Base-by-base conservation (phyloP, 1,140 invertebrate genomes). In the Neodiprion pinetum region DNA sequence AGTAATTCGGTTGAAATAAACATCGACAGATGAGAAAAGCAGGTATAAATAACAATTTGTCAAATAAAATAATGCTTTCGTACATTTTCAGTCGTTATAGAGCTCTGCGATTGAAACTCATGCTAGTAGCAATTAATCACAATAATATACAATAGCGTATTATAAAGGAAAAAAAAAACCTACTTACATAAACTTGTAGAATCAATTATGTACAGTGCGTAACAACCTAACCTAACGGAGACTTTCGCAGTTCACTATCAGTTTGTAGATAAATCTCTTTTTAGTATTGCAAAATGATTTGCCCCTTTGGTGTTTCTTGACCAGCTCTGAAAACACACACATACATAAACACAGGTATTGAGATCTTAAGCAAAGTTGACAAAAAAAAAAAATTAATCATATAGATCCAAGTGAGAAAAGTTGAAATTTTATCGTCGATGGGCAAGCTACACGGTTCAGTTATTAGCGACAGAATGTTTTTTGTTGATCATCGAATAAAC, bases 1-100 rank as follows among this genome's bases (percentile, higher is more conserved):
- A 5, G 28, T 40, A 2, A 3, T 40, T 40, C 28, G 28, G 5
- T 40, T 40, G 28, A 40, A 40, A 40, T 40, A 40, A 40, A 40
- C 28, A 40, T 40, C 5, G 2, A 40, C 28, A 40, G 28, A 40
- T 40, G 28, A 40, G 5, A 5, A 40, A 4, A 40, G 28, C 28
- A 40, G 28, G 28, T 5, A 40, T 40, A 40, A 40, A 40, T 40
- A 3, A 40, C 28, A 40, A 40, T 40, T 40, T 40, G 28, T 40
- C 28, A 2, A 40, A 40, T 40, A 0, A 40, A 40, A 40, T 40
- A 40, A 40, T 40, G 28, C 2, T 40, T 2, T 40, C 28, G 76
- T 65, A 73, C 77, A 79, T 79, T 78, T 78, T 79, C 75, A 77
- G 74, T 75, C 70, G 48, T 74, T 79, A 77, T 75, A 75, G 74